Evolutionary conservation across 2,113 vertebrate genomes (phyloP).

Genomic region (Oostethus manadensis): DNA sequence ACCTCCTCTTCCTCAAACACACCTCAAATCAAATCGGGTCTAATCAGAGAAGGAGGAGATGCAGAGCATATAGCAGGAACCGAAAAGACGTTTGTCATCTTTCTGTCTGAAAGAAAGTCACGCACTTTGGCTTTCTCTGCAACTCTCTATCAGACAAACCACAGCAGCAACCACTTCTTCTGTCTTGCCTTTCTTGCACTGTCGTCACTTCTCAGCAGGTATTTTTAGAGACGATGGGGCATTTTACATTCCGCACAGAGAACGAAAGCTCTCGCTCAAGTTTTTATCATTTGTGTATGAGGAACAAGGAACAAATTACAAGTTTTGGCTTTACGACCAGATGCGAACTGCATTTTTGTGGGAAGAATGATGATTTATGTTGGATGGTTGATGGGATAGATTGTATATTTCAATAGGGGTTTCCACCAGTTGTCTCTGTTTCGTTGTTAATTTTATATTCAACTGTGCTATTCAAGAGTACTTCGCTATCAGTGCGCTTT

Average conservation of each 20-base stretch:
- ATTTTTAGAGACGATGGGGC: slow-evolving; percentile 44
- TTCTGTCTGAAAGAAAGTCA: slow-evolving; percentile 53
- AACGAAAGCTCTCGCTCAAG: slow-evolving; percentile 23
- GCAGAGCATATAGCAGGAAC: slow-evolving; percentile 80
- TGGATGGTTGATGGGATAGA: not conserved
- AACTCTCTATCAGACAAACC: slow-evolving; percentile 36
- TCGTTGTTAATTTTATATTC: not conserved
- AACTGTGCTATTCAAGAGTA: not conserved
- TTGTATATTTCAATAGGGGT: not conserved
- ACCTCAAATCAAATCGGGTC: slow-evolving; percentile 87
- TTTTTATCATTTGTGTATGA: slow-evolving; percentile 45
- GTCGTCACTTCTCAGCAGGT: slow-evolving; percentile 30
- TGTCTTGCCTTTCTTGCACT: slow-evolving; percentile 25
- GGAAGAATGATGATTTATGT: not conserved
- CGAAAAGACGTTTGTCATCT: slow-evolving; percentile 81
- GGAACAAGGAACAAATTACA: slow-evolving; percentile 17
- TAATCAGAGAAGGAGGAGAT: slow-evolving; percentile 79
- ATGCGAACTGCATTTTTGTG: not conserved
- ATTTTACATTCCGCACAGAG: slow-evolving; percentile 8
- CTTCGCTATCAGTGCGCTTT: not conserved
- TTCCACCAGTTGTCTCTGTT: not conserved
- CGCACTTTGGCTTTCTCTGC: slow-evolving; percentile 42
- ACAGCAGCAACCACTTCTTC: slow-evolving; percentile 33
- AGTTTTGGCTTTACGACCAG: not conserved
- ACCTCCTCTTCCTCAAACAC: slow-evolving; percentile 56